Conservation (phyloP, 2,113 vertebrate genomes). For the Australoheros scitulus region DNA sequence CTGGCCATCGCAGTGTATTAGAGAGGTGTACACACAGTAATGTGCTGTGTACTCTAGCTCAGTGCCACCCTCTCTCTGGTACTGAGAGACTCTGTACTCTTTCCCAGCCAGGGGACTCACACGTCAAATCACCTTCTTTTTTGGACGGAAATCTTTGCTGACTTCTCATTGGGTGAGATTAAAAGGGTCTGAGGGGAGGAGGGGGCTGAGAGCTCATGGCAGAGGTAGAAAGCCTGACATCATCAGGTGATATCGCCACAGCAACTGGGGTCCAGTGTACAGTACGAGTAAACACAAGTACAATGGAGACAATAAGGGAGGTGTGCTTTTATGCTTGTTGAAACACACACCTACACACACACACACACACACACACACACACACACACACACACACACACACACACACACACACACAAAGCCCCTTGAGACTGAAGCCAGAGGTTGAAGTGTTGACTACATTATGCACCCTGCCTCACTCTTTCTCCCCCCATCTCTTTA, state of each 20-base stretch:
- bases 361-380: not conserved
- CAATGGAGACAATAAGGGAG: constrained; percentile 56
- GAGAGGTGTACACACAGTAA: not conserved
- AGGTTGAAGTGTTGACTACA: constrained; percentile 43
- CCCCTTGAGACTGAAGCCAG: constrained; percentile 46
- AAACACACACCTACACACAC: not conserved
- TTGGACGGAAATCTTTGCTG: constrained; percentile 39
- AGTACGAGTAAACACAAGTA: constrained; percentile 61
- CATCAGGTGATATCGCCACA: constrained; percentile 65
- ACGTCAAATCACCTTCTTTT: constrained; percentile 34
- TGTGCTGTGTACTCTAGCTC: not conserved
- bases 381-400: not conserved
- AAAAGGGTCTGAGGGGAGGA: not conserved
- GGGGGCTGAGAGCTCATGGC: not conserved
- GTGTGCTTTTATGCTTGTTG: constrained; percentile 18
- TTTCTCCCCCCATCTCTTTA: not conserved
- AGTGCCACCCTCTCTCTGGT: constrained; percentile 13
- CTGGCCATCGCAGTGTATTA: not conserved
- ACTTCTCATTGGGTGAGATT: constrained; percentile 50
- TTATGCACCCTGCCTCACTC: constrained; percentile 43
- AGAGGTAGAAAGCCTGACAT: constrained; percentile 31
- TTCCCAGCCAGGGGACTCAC: not conserved
- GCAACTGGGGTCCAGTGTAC: constrained; percentile 57
- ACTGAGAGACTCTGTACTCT: constrained; percentile 15
- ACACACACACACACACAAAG: not conserved